Evolutionary conservation across 2,113 vertebrate species (phyloP), one percentile per base, ranked within the genome.

Genomic region (Oxygymnocypris stewartii): DNA sequence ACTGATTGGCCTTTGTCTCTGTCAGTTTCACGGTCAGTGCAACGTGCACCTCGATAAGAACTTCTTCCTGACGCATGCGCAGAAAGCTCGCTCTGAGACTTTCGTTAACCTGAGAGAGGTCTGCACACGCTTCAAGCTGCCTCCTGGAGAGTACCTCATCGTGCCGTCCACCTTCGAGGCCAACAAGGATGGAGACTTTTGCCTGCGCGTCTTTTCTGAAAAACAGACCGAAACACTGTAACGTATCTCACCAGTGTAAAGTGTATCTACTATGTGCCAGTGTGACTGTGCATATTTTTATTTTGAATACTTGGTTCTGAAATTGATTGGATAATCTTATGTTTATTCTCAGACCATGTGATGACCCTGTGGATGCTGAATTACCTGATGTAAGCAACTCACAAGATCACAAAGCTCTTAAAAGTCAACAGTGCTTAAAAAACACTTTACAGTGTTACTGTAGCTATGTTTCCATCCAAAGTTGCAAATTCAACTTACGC

Each of bases 71-170:
- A 96, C 92, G 0, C 96, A 97, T 28, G 95, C 95, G n/a, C 96
- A 97, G 11, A 93, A 92, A 7, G 98, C 97, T 4, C 94, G 89
- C 31, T 99, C 97, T 0, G 97, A 98, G 78, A 98, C 96, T 35
- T 99, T 97, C 91, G 94, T 98, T 94, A 99, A 97, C 92, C 96
- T 98, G 65, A 94, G 97, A 0, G 97, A 99, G 92, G 96, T 99
- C 84, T 94, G 96, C 90, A 94, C 95, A 18, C 93, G 97, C 37
- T 98, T 98, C 93, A 96, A 95, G 87, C 94, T 99, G 79, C 96
- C 97, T 0, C 94, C 97, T 0, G 97, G 98, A 0, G 96, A 98
- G 84, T 99, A 99, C 63, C 93, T 99, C 12, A 7, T 98, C 0
- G 95, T 99, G 25, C 98, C 98, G 0, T 99, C 98, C 4, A 99